phyloP scores from a whole-genome alignment of 2,888 invertebrate genomes.

The Drosophila austrosaltans region DNA sequence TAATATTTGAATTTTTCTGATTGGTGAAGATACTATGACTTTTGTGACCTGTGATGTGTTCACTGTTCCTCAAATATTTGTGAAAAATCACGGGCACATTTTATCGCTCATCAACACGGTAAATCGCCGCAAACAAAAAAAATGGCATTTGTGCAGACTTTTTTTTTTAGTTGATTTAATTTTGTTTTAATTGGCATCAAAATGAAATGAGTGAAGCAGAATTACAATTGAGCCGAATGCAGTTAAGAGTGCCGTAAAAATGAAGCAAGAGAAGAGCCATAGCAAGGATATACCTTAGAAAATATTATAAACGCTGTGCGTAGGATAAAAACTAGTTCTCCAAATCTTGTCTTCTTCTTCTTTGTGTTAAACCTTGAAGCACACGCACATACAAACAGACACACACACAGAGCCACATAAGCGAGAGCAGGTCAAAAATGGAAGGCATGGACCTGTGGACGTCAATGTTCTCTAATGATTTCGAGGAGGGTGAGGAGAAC shows the following conservation, averaged over 20 bases:
- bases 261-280: not conserved
- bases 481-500: constrained; percentile 54
- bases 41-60: not conserved
- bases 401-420: constrained; percentile 28
- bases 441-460: constrained; percentile 80
- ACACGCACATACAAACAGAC: constrained; percentile 37
- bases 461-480: constrained; percentile 78
- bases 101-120: constrained; percentile 2
- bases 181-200: not conserved
- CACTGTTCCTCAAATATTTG: not conserved
- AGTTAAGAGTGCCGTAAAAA: constrained; percentile 1
- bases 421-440: constrained; percentile 56
- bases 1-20: not conserved
- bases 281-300: not conserved
- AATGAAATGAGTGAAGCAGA: constrained; percentile 2
- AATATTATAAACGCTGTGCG: constrained; percentile 40
- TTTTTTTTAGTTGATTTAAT: constrained; percentile 13
- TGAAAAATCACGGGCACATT: constrained; percentile 11
- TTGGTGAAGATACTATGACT: not conserved
- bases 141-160: constrained; percentile 72
- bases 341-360: constrained; percentile 22
- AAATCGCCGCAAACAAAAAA: constrained; percentile 70
- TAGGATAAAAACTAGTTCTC: constrained; percentile 70
- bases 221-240: not conserved
- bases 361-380: constrained; percentile 46